phyloP scores from a whole-genome alignment of 2,113 vertebrate species.

The Lichenostomus cassidix region DNA sequence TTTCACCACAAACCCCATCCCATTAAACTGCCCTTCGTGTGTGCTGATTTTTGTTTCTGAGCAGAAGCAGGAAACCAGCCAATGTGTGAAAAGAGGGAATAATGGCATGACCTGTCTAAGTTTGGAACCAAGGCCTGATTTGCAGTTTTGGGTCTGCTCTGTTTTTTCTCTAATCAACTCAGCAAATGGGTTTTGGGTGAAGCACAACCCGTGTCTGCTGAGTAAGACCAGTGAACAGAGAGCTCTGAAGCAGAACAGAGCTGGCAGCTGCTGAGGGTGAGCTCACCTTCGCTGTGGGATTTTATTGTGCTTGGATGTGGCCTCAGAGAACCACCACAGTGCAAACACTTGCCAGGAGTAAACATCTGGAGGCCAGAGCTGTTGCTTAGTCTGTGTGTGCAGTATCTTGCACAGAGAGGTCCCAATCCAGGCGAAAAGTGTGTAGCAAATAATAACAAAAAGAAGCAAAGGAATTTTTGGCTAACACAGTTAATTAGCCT shows the following conservation, averaged over 20 bases:
- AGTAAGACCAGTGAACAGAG: not conserved
- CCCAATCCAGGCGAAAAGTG: not conserved
- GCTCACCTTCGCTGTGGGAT: not conserved
- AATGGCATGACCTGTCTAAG: not conserved
- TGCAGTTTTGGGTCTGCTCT: not conserved
- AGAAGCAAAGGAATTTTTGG: not conserved
- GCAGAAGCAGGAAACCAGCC: not conserved
- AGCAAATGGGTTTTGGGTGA: not conserved
- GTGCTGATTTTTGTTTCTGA: not conserved
- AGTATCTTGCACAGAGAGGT: not conserved
- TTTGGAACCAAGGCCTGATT: not conserved
- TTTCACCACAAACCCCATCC: not conserved
- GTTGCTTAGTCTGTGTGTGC: not conserved
- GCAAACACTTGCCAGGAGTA: not conserved
- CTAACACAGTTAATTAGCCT: not conserved
- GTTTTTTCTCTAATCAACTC: not conserved
- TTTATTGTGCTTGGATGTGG: not conserved
- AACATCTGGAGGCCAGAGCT: constrained; percentile 48
- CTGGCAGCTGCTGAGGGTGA: not conserved
- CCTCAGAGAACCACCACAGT: constrained; percentile 9
- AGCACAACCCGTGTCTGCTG: not conserved
- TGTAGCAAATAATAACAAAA: constrained; percentile 11
- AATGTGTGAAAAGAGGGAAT: not conserved
- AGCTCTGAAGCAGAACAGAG: not conserved
- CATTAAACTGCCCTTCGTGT: not conserved